phyloP scores from a whole-genome alignment of 2,888 invertebrate species.

The Monoplex corrugatus region DNA sequence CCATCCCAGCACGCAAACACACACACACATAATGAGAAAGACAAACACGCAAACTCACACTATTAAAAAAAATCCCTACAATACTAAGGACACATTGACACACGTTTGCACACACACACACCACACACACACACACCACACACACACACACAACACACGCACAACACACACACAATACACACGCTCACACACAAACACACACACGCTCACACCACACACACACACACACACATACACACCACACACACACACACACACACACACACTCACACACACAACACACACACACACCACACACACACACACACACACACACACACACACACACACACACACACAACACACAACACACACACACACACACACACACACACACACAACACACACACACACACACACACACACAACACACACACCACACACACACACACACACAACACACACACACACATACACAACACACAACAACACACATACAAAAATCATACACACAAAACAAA shows the following conservation, averaged over 20 bases:
- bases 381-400: neutral
- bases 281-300: neutral
- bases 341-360: neutral
- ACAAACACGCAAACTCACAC: neutral
- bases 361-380: neutral
- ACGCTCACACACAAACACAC: neutral
- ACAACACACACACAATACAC: too few relatives aligned
- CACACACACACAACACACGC: neutral
- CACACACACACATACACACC: too few relatives aligned
- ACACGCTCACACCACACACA: neutral
- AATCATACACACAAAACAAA: neutral
- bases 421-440: neutral
- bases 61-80: too few relatives aligned
- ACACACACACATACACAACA: neutral
- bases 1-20: neutral
- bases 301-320: neutral
- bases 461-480: neutral
- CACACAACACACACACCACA: too few relatives aligned
- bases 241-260: neutral
- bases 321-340: neutral
- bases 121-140: neutral
- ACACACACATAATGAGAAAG: neutral
- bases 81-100: neutral
- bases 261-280: too few relatives aligned
- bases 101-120: too few relatives aligned